Conservation (phyloP, 2,113 vertebrate species). For the Daboia siamensis region DNA sequence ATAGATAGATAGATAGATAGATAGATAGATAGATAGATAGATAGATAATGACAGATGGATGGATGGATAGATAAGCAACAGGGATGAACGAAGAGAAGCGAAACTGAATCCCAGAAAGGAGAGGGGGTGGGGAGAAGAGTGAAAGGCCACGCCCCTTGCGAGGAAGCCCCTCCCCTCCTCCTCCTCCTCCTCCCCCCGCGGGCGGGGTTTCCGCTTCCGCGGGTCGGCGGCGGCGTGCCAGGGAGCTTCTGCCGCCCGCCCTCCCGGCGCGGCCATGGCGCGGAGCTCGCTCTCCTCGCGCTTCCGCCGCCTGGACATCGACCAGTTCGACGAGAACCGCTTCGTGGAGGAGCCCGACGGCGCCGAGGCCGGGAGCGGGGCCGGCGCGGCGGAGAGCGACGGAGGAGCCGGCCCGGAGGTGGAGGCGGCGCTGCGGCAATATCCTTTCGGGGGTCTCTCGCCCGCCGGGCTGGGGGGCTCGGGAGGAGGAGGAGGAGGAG, state of each 20-base stretch:
- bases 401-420: constrained; percentile 78
- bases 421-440: constrained; percentile 82
- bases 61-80: neutral
- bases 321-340: constrained; percentile 85
- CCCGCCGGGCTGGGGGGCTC: neutral
- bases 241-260: neutral
- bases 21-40: too few relatives aligned
- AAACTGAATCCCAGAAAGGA: neutral
- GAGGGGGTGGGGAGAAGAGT: rapidly evolving
- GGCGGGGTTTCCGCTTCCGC: constrained; percentile 55
- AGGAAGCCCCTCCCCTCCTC: constrained; percentile 6
- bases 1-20: too few relatives aligned
- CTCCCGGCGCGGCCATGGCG: constrained; percentile 65
- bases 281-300: constrained; percentile 80
- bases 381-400: constrained; percentile 51
- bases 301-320: constrained; percentile 83
- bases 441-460: constrained; percentile 64
- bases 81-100: neutral
- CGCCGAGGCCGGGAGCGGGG: constrained; percentile 43
- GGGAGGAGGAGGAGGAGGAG: rapidly evolving
- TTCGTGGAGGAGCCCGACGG: constrained; percentile 85
- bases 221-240: neutral
- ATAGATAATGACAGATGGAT: neutral
- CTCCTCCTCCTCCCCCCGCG: neutral
- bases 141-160: neutral